Evolutionary conservation across 2,797 vertebrate species (phyloP), one percentile per base, ranked within the genome.

Genomic region (Phoxinus dragarum): DNA sequence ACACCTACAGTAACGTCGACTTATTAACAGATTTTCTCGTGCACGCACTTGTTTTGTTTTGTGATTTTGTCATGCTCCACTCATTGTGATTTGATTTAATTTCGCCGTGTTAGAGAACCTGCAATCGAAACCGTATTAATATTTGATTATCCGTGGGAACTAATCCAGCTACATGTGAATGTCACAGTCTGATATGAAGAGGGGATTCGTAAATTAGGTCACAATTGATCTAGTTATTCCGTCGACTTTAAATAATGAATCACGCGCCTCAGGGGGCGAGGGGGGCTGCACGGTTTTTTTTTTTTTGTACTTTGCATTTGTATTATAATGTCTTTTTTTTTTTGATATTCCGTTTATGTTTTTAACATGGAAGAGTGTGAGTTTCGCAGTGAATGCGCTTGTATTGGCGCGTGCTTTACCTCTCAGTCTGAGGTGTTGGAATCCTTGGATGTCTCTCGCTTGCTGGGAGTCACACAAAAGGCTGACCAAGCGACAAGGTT

Each of bases 181-280:
- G 88, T 86, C 85, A 92, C 74, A 77, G 23, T 66, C 81, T 40
- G 19, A 73, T 67, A 80, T 85, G 12, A 73, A 89, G 73, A 82
- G 82, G 68, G 84, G 73, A 88, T 77, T 85, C 81, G 83, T 72
- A 90, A 94, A 93, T 56, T 88, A 89, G 91, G 92, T 90, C 90
- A 89, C 83, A 84, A 89, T 91, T 89, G 86, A 90, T 91, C 84
- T 86, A 87, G 88, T 84, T 82, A 71, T 27, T 72, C 88, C 34
- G 54, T 82, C 40, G 74, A 89, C 68, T 88, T 89, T 93, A 92
- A 92, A 94, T 94, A 90, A 91, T 93, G 87, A 89, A 93, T 92
- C 86, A 88, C n/a, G 54, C 59, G 76, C 81, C 85, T 75, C 89
- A 2, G 44, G 88, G 78, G 80, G 61, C 5, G 12, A 31, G 2